Evolutionary conservation across 2,797 vertebrate species (phyloP).

Genomic region (Petrocephalus sullivani): DNA sequence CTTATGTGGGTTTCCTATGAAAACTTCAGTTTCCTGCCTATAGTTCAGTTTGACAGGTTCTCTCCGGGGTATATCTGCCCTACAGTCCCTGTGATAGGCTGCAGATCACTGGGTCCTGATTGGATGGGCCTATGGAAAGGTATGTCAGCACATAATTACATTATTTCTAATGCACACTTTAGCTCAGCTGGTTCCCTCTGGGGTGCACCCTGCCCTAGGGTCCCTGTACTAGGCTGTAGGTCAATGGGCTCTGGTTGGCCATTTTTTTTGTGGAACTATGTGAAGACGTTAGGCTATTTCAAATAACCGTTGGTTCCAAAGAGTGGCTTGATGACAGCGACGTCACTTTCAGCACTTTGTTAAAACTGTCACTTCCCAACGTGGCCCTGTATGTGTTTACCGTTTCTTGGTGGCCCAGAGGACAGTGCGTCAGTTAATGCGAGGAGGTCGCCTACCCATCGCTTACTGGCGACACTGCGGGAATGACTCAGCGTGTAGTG

Average conservation of each 20-base stretch:
- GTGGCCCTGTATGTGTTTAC: background rate
- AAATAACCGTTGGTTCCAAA: background rate
- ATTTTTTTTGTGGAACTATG: background rate
- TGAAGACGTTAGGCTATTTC: background rate
- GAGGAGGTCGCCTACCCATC: constrained; percentile 35
- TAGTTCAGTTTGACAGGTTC: background rate
- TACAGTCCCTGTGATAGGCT: background rate
- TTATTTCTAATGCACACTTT: background rate
- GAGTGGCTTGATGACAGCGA: background rate
- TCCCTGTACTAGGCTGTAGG: background rate
- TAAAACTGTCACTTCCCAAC: background rate
- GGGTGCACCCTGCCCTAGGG: background rate
- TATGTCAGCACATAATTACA: background rate
- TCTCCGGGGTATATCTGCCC: background rate
- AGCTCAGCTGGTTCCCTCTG: background rate
- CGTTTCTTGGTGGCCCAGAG: background rate
- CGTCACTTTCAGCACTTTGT: background rate
- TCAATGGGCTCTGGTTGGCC: background rate
- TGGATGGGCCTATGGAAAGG: background rate
- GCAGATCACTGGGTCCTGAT: background rate
- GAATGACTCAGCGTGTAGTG: constrained; percentile 48
- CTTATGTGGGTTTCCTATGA: background rate
- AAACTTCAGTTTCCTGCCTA: background rate
- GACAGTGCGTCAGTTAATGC: constrained; percentile 45
- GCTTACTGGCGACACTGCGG: constrained; percentile 33